phyloP scores from a whole-genome alignment of 2,888 invertebrate species.

The Cataglyphis cursor region DNA sequence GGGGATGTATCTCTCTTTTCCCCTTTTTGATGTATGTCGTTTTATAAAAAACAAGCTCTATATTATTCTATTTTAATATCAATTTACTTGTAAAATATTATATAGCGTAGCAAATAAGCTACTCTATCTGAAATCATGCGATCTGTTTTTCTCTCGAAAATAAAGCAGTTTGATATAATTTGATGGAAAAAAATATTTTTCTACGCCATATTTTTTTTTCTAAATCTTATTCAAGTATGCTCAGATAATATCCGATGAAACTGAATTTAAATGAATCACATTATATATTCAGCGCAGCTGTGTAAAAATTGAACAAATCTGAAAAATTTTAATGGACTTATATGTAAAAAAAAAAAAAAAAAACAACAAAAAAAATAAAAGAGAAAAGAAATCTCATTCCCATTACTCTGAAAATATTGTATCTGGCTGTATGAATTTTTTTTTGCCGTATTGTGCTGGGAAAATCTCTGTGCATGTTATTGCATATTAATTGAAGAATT shows the following conservation, averaged over 20 bases:
- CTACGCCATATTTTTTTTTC: background rate
- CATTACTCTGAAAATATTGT: constrained; percentile 25
- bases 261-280: constrained; percentile 6
- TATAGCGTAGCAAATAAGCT: constrained; percentile 3
- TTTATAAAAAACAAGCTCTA: background rate
- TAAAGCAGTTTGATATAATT: background rate
- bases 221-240: constrained; percentile 7
- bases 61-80: background rate
- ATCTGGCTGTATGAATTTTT: background rate
- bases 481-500: constrained; percentile 54
- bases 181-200: background rate
- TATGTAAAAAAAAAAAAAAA: background rate
- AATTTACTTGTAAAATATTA: background rate
- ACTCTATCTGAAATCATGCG: background rate
- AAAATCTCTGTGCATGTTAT: constrained; percentile 36
- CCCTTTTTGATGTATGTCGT: background rate
- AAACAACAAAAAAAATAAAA: too few species aligned
- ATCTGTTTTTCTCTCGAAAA: background rate
- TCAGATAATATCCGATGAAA: constrained; percentile 10
- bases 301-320: constrained; percentile 30
- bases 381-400: constrained; percentile 8
- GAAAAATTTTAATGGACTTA: constrained; percentile 32
- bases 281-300: constrained; percentile 2
- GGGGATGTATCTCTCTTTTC: constrained; percentile 6
- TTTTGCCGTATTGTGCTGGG: constrained; percentile 22